phyloP scores from a whole-genome alignment of 2,797 vertebrate species.

The Oreochromis grahami region DNA sequence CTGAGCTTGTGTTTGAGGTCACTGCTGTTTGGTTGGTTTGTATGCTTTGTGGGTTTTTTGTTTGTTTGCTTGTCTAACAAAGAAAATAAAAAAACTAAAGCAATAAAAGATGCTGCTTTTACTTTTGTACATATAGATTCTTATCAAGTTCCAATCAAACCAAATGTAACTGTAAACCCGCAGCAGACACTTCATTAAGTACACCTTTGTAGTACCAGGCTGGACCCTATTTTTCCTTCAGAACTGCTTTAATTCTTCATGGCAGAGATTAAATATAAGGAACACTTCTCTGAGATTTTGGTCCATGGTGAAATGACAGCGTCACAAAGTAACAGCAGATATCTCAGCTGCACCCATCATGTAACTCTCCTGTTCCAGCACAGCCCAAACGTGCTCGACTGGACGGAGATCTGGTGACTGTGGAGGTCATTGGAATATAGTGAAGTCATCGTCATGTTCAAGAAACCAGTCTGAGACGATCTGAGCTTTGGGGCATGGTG shows the following conservation, averaged over 20 bases:
- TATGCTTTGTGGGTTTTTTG: constrained; percentile 8
- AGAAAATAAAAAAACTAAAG: constrained; percentile 3
- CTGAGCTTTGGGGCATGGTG: not conserved
- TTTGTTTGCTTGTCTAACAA: constrained; percentile 47
- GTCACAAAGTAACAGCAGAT: accelerated
- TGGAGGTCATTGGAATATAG: accelerated
- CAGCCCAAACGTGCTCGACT: accelerated
- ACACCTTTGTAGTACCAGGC: accelerated
- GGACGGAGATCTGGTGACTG: not conserved
- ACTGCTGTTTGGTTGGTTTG: constrained; percentile 34
- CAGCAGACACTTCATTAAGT: not conserved
- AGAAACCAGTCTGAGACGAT: not conserved
- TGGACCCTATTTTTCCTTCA: not conserved
- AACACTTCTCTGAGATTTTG: not conserved
- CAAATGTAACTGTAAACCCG: not conserved
- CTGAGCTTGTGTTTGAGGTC: constrained; percentile 15
- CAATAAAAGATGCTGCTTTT: not conserved
- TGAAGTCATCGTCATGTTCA: accelerated
- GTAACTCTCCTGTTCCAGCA: not conserved
- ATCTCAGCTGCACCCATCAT: not conserved
- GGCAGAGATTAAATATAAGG: not conserved
- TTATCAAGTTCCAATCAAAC: not conserved
- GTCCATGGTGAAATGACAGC: not conserved
- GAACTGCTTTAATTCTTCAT: not conserved
- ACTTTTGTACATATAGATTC: not conserved